Base-by-base conservation (phyloP, 1,140 invertebrate genomes). In the Drosophila kepulauana region DNA sequence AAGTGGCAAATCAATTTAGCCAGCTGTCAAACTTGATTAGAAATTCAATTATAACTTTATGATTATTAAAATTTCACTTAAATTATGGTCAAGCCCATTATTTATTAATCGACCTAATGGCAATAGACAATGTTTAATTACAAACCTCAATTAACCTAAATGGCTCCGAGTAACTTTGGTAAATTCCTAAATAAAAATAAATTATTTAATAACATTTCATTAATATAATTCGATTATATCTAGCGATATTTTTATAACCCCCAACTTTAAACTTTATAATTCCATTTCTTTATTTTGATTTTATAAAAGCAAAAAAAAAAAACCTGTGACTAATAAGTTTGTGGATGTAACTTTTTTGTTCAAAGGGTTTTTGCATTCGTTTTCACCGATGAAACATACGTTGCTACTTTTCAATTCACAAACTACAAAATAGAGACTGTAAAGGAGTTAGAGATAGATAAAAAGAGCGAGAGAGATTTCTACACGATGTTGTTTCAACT, bases 401-500 rank as follows among this genome's bases (percentile, higher is more conserved):
- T 35, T 13, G 54, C 15, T 3, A 33, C 1, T 33, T 56, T 56
- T 15, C n/a, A 54, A 30, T 54, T 25, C 20, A 25, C 30, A 33
- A 35, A 13, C n/a, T 35, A 8, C 8, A 38, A 56, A n/a, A 54
- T 5, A 56, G n/a, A 38, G 7, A 28, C 6, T 8, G 16, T 6
- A 28, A 30, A 2, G 13, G 11, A 13, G 25, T 8, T 1, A 51
- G 3, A 25, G 48, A 20, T 33, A 25, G 20, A 25, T 33, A 33
- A 33, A 33, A 16, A 16, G 25, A 13, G 49, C 1, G 49, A 5
- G 3, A 4, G 13, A 54, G 51, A 33, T n/a, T 16, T 61, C 8
- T 43, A 33, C 13, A 28, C 10, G 6, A 3, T 16, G 58, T 61
- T 58, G 49, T 25, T 82, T 77, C 35, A 72, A 51, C 68, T 64